These are phyloP conservation scores for Leuctra nigra DNA, from an alignment of 2,888 invertebrate species.

Conservation along the genomic window DNA sequence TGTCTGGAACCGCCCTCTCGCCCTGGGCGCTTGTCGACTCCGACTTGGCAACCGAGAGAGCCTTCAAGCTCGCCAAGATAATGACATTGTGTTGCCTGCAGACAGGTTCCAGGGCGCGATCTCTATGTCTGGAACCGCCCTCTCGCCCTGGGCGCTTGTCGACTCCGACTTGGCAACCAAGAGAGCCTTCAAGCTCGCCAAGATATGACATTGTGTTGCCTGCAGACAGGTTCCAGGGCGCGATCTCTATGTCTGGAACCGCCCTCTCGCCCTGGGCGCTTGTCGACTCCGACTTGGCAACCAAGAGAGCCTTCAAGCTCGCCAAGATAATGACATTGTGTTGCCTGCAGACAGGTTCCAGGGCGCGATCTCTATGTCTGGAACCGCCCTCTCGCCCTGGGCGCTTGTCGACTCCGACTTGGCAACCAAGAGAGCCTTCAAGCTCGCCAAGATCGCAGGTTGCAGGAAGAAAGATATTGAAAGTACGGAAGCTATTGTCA, in stretches of 20 bases:
- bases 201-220: too few species aligned
- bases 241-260: slow-evolving; percentile 26
- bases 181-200: slow-evolving; percentile 23
- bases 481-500: background rate
- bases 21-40: slow-evolving; percentile 25
- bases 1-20: slow-evolving; percentile 26
- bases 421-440: slow-evolving; percentile 25
- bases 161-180: slow-evolving; percentile 12
- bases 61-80: too few species aligned
- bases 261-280: slow-evolving; percentile 28
- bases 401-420: slow-evolving; percentile 17
- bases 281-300: slow-evolving; percentile 17
- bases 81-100: too few species aligned
- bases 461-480: slow-evolving; percentile 18
- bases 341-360: slow-evolving; percentile 27
- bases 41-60: slow-evolving; percentile 19
- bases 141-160: slow-evolving; percentile 26
- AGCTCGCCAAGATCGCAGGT: slow-evolving; percentile 23
- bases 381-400: slow-evolving; percentile 28
- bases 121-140: slow-evolving; percentile 26
- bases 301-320: slow-evolving; percentile 24
- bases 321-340: too few species aligned
- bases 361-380: slow-evolving; percentile 25
- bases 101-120: slow-evolving; percentile 22
- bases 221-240: slow-evolving; percentile 24